These are phyloP conservation scores for Parus major DNA, from an alignment of 2,113 vertebrate genomes.

Conservation along the genomic window DNA sequence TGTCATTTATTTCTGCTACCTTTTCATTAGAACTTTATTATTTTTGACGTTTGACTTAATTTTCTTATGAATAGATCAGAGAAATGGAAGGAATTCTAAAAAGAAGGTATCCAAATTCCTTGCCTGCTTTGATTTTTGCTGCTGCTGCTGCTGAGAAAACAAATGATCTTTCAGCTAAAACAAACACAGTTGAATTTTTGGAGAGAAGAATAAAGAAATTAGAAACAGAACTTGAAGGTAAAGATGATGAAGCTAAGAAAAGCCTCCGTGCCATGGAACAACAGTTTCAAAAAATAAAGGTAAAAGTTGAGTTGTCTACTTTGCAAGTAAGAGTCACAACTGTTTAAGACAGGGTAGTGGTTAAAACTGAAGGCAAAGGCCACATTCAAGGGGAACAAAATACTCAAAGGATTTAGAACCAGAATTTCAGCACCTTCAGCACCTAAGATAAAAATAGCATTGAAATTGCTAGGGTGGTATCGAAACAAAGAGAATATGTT, in stretches of 20 bases:
- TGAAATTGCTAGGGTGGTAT: background rate
- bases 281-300: conserved; percentile 90
- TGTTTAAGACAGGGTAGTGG: background rate
- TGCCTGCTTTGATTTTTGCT: conserved; percentile 90
- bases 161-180: conserved; percentile 44
- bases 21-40: background rate
- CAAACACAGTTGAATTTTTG: conserved; percentile 76
- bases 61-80: conserved; percentile 81
- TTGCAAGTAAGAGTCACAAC: background rate
- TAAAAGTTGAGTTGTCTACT: conserved; percentile 14
- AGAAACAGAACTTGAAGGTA: conserved; percentile 89
- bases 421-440: background rate
- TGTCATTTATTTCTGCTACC: background rate
- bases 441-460: background rate
- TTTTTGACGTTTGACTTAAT: background rate
- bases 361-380: background rate
- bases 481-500: background rate
- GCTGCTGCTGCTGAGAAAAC: conserved; percentile 77
- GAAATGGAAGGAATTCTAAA: conserved; percentile 91
- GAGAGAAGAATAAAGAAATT: conserved; percentile 87
- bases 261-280: conserved; percentile 90
- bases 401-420: background rate
- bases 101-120: conserved; percentile 87
- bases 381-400: background rate
- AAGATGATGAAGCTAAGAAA: conserved; percentile 89